A percentile compares a stretch with the other conserved stretches of the same genome.
Conservation (phyloP, 2,888 invertebrate species). For the Archips xylosteana region DNA sequence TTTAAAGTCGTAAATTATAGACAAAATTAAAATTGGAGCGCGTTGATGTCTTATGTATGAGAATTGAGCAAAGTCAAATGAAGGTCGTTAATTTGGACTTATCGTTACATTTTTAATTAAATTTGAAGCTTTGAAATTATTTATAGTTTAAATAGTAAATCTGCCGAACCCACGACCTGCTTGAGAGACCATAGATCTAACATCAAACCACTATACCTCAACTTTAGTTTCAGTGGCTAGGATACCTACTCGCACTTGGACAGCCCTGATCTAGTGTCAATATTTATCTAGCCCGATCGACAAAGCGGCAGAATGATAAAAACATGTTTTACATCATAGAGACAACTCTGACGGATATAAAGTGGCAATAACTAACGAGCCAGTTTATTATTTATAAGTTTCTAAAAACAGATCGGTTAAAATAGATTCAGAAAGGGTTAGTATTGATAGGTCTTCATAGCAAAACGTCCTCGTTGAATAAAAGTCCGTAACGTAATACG, state of each 20-base stretch:
- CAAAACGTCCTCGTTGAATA: too few relatives aligned
- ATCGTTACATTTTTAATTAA: neutral
- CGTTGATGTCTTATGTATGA: neutral
- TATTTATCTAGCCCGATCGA: slow-evolving; percentile 8
- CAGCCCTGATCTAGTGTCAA: neutral
- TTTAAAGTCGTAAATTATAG: neutral
- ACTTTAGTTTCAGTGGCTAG: neutral
- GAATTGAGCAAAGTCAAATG: neutral
- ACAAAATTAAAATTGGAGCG: neutral
- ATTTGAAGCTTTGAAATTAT: too few relatives aligned
- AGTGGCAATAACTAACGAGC: slow-evolving; percentile 10
- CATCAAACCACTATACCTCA: too few relatives aligned
- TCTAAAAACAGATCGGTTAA: neutral
- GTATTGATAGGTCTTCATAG: too few relatives aligned
- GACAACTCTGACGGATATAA: neutral
- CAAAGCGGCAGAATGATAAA: slow-evolving; percentile 8
- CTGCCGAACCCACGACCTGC: too few relatives aligned
- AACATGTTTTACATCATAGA: slow-evolving; percentile 5
- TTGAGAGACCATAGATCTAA: too few relatives aligned
- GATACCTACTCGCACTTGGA: neutral
- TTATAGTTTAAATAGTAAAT: neutral
- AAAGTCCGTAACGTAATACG: too few relatives aligned
- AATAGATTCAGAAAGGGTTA: too few relatives aligned
- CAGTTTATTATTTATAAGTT: neutral
- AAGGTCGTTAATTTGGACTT: neutral